Evolutionary conservation across 2,113 vertebrate genomes (phyloP), one percentile per base, ranked within the genome.

Genomic region (Carassius carassius): DNA sequence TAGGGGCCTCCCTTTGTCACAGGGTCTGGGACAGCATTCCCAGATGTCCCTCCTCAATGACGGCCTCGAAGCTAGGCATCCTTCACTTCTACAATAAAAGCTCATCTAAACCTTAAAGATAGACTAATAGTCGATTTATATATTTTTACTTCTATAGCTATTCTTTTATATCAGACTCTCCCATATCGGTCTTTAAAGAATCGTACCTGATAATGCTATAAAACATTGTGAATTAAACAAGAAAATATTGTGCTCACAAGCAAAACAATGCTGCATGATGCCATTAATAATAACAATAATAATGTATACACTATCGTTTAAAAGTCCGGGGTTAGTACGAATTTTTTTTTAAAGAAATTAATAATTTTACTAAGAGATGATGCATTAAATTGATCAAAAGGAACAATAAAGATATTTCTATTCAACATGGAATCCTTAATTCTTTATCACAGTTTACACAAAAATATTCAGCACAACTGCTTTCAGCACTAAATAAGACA

Each of bases 31-130:
- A 47, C 70, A n/a, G 13, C 70, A 47, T 6, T 74, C 70, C n/a
- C 70, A 47, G 70, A 47, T 74, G 70, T 14, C 41, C 12, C 41
- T 73, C 41, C 41, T 73, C 21, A 73, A 73, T 47, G 70, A 74
- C 70, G 5, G 37, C n/a, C 41, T 41, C 23, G 5, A 73, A 73
- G 41, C 41, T 47, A 35, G 10, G n/a, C 78, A 41, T 41, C 7
- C 37, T 41, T 41, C 37, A 9, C 37, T 41, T 41, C 1, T 41
- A 41, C 37, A 77, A 25, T 54, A 75, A 32, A 69, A 41, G 11
- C 35, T 12, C 37, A 73, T 47, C 47, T 21, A 41, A 25, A 13
- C 60, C 60, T 41, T 60, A 21, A 21, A 60, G 56, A 10, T 21
- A n/a, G 56, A 70, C 17, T 21, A 13, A 73, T 23, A 47, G 16